Base-by-base conservation (phyloP, 2,888 invertebrate species). In the Xestia ashworthii region DNA sequence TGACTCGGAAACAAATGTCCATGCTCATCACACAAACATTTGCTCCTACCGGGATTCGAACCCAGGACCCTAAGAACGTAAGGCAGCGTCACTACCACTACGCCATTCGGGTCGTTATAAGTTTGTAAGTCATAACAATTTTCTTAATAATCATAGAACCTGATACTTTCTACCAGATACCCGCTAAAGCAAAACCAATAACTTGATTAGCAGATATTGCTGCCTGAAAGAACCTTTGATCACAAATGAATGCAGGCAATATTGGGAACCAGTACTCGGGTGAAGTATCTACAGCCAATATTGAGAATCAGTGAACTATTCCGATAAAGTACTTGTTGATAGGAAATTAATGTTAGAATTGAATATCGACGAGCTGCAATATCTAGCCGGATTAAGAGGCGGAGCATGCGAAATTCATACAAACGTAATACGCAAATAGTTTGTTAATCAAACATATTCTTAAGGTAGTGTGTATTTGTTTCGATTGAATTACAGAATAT, bases 241-340 rank as follows among this genome's bases (percentile, higher is more conserved):
- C 44, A 65, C 14, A 55, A 78, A 78, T 50, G 9, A 75, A 25
- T 81, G 46, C 44, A 46, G 46, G 4, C 46, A 25, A 60, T 79
- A 79, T 81, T 53, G 65, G 22, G 0, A 65, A 58, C 50, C 16
- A 66, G 9, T 44, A 44, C 44, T 65, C 64, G 14, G 8, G 12
- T 41, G 41, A n/a, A 55, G 48, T 71, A 25, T 19, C 71, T 19
- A 48, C 38, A 41, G 58, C 12, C 50, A 14, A 44, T 70, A 79
- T 78, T 66, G 74, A 22, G 0, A 50, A 58, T 65, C 48, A 81
- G 32, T 5, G 19, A 12, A 65, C 16, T 32, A 55, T 44, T 60
- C 58, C 22, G 8, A 53, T 38, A 53, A 22, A 60, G 22, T 58
- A n/a, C 58, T 67, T 53, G 22, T 46, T 46, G 72, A 64, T 48